Percentiles rank a stretch among this genome's conserved stretches.
These are phyloP conservation scores for Cyprinodon tularosa DNA, from an alignment of 2,113 vertebrate species.

Conservation along the genomic window DNA sequence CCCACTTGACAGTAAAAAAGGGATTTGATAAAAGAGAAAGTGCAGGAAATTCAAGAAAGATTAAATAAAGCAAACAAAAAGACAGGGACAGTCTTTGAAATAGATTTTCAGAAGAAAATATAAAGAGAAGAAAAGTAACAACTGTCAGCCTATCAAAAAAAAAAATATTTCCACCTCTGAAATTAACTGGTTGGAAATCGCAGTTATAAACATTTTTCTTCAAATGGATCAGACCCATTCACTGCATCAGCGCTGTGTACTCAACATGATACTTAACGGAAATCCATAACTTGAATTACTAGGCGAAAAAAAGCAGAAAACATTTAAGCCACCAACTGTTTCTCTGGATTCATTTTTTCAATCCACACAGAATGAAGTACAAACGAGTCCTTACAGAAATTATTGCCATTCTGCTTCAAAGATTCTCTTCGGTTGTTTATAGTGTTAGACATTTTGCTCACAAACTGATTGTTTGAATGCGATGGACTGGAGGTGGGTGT, in stretches of 20 bases:
- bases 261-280: background rate
- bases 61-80: background rate
- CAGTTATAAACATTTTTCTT: background rate
- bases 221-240: constrained; percentile 3
- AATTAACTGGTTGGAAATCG: background rate
- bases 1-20: no score
- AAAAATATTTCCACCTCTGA: background rate
- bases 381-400: constrained; percentile 1
- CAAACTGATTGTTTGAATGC: background rate
- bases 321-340: constrained; percentile 1
- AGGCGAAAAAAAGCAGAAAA: background rate
- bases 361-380: background rate
- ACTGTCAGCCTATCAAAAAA: background rate
- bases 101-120: background rate
- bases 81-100: background rate
- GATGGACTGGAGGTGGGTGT: constrained; percentile 27
- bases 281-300: background rate
- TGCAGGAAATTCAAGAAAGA: background rate
- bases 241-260: background rate
- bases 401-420: background rate
- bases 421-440: constrained; percentile 10
- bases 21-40: no score
- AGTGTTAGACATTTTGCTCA: constrained; percentile 7
- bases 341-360: constrained; percentile 1
- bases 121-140: background rate